Percentiles rank a stretch among this genome's conserved stretches.
phyloP scores from a whole-genome alignment of 2,797 vertebrate species.

The Syndactyla subalaris region DNA sequence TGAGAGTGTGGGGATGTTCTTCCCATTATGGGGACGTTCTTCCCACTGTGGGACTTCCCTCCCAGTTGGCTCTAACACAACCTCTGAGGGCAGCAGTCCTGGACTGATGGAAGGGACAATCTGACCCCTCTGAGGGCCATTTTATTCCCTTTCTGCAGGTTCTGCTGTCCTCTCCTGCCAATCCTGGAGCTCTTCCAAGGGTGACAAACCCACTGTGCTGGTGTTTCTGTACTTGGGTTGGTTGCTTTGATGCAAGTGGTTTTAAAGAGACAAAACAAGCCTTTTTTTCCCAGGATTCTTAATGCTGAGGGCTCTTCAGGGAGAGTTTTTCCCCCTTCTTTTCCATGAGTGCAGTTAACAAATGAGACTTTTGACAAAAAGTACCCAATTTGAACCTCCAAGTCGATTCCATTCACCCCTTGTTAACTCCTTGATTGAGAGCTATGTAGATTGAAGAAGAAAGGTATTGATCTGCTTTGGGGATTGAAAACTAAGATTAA shows the following conservation, averaged over 20 bases:
- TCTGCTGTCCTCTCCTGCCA: background rate
- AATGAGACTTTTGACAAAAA: background rate
- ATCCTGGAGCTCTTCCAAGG: background rate
- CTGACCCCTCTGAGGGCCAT: background rate
- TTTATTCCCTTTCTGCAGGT: background rate
- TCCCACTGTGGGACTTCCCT: background rate
- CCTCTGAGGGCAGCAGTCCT: background rate
- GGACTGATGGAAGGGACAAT: rapidly evolving
- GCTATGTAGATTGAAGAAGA: conserved; percentile 39
- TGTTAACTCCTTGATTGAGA: conserved; percentile 65
- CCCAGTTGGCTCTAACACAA: background rate
- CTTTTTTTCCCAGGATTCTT: background rate
- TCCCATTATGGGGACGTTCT: background rate
- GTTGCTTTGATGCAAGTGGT: background rate
- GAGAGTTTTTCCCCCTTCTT: background rate
- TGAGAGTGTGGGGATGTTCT: background rate
- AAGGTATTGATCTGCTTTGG: conserved; percentile 39
- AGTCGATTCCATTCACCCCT: conserved; percentile 52
- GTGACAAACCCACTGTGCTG: rapidly evolving
- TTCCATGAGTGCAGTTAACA: background rate
- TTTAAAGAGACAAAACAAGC: no score
- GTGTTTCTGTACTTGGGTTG: background rate
- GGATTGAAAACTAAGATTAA: conserved; percentile 51
- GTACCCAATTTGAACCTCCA: background rate
- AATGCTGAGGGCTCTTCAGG: background rate